These are phyloP conservation scores for Cottus gobio DNA, from an alignment of 2,113 vertebrate genomes.

Conservation along the genomic window DNA sequence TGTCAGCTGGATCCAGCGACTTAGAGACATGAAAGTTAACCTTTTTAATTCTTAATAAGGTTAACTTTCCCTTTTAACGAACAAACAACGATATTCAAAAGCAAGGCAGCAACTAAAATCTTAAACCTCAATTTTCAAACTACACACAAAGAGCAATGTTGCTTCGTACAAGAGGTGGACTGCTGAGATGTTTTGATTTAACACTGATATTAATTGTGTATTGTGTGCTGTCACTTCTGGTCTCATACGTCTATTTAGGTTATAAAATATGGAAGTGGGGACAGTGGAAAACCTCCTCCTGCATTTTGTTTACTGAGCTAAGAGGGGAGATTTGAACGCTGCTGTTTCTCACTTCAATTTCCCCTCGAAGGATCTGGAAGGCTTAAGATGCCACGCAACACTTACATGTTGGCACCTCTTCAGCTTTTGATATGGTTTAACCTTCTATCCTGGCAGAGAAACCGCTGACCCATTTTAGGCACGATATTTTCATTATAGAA, in stretches of 20 bases:
- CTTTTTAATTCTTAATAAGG: background rate
- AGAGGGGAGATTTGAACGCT: conserved; percentile 1
- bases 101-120: background rate
- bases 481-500: background rate
- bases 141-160: background rate
- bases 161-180: background rate
- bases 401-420: conserved; percentile 22
- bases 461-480: conserved; percentile 27
- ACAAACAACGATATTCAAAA: background rate
- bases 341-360: conserved; percentile 3
- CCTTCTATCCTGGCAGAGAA: background rate
- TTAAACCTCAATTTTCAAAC: background rate
- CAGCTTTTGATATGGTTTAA: conserved; percentile 30
- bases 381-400: conserved; percentile 7
- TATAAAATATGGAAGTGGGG: background rate
- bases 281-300: conserved; percentile 3
- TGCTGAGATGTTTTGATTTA: background rate
- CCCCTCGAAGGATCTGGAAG: conserved; percentile 19
- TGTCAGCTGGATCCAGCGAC: background rate
- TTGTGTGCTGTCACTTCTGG: background rate
- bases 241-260: background rate
- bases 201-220: background rate
- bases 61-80: background rate
- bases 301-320: conserved; percentile 41
- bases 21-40: background rate